phyloP scores from a whole-genome alignment of 2,888 invertebrate species.

The Melipona bicolor region DNA sequence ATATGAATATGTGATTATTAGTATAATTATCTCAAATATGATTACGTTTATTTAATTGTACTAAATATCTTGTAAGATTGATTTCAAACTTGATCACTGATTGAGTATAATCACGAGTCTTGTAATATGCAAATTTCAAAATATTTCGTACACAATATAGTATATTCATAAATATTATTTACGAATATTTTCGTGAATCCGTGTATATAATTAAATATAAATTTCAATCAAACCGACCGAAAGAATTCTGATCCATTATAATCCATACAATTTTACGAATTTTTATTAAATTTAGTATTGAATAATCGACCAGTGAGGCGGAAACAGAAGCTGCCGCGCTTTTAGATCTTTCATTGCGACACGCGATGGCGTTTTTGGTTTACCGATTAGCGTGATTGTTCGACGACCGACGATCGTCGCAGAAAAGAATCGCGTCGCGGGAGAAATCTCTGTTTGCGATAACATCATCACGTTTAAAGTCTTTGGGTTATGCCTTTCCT shows the following conservation, averaged over 20 bases:
- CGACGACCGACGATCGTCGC: background rate
- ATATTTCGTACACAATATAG: too few relatives aligned
- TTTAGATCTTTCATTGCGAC: background rate
- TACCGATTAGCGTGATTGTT: background rate
- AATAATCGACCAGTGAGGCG: background rate
- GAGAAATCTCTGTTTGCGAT: background rate
- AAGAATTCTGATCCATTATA: background rate
- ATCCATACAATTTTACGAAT: background rate
- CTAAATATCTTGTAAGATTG: too few relatives aligned
- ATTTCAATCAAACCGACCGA: background rate
- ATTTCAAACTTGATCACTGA: too few relatives aligned
- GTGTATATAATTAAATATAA: too few relatives aligned
- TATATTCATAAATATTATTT: too few relatives aligned
- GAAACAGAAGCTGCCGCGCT: background rate
- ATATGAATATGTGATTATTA: too few relatives aligned
- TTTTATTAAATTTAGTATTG: background rate
- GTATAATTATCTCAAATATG: too few relatives aligned
- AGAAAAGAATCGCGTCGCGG: background rate
- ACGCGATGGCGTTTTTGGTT: background rate
- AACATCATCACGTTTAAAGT: background rate
- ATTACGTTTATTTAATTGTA: too few relatives aligned
- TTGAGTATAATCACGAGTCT: too few relatives aligned
- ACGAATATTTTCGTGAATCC: too few relatives aligned
- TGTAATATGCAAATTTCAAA: too few relatives aligned
- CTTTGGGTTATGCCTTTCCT: conserved; percentile 29